These are phyloP conservation scores for Morpho deidamia DNA, from an alignment of 2,888 invertebrate genomes.

Conservation along the genomic window DNA sequence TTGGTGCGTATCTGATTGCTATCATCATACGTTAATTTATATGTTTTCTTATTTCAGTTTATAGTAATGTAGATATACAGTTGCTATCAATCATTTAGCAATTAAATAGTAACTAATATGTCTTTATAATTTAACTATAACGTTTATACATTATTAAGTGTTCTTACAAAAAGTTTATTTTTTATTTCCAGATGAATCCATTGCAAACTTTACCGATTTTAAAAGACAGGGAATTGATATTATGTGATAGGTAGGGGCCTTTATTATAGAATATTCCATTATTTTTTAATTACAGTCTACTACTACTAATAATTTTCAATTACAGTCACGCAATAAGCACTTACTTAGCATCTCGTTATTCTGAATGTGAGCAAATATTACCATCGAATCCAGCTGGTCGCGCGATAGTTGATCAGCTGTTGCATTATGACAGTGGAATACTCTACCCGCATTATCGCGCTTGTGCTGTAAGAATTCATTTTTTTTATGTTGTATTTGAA, in stretches of 20 bases:
- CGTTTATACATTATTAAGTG: too few species aligned
- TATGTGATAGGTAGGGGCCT: conserved; percentile 78
- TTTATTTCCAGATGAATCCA: conserved; percentile 75
- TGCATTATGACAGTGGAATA: conserved; percentile 47
- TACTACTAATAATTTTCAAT: conserved; percentile 4
- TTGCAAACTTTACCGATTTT: conserved; percentile 81
- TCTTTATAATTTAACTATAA: too few species aligned
- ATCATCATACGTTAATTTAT: background rate
- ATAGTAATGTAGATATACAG: too few species aligned
- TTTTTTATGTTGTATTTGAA: too few species aligned
- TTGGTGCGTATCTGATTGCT: conserved; percentile 28
- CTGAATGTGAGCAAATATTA: conserved; percentile 31
- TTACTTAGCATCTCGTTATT: conserved; percentile 48
- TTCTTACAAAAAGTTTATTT: background rate
- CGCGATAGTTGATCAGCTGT: conserved; percentile 42
- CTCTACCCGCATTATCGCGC: conserved; percentile 48
- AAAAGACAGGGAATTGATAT: conserved; percentile 77
- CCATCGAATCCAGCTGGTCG: conserved; percentile 47
- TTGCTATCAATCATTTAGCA: too few species aligned
- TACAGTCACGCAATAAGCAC: conserved; percentile 51
- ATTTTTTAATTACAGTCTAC: background rate
- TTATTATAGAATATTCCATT: conserved; percentile 24
- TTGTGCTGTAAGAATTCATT: conserved; percentile 44
- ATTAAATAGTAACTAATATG: too few species aligned
- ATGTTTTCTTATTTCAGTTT: background rate